Base-by-base conservation (phyloP, 1,140 invertebrate species). In the Eulimnadia texana region DNA sequence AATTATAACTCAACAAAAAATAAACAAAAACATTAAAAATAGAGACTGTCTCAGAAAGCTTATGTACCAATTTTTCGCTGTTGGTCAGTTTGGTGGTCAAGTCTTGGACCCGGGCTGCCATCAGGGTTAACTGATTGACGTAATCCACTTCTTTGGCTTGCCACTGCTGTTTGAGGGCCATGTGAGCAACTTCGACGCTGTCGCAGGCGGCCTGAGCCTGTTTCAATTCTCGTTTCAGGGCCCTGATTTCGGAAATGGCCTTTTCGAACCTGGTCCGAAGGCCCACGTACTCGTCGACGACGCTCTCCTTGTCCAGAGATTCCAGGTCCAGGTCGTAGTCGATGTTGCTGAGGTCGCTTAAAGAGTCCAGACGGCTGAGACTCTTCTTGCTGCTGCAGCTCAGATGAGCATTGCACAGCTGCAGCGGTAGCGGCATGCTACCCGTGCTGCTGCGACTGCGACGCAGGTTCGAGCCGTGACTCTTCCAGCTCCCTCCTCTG, bases 31-130 rank as follows among this genome's bases (percentile, higher is more conserved):
- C n/a, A n/a, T n/a, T n/a, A n/a, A n/a, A n/a, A n/a, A n/a, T n/a
- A n/a, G n/a, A n/a, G n/a, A n/a, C n/a, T n/a, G n/a, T n/a, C n/a
- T n/a, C n/a, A n/a, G n/a, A n/a, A n/a, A n/a, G n/a, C n/a, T n/a
- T n/a, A n/a, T n/a, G n/a, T 10, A 88, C 82, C 71, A 89, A 86
- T 67, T 88, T 88, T 68, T 93, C 89, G n/a, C 86, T 85, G 1
- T 79, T 77, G 2, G 79, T 82, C 23, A 91, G 74, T 71, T 92
- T 93, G 29, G 80, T 78, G 0, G 89, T 91, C 33, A 92, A 71
- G 71, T 93, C 88, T 68, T 90, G 82, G 49, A 92, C 84, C 25
- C 88, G 78, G n/a, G 82, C 83, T 1, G 84, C 86, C 84, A 91
- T 87, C 61, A 91, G 72, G 52, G 82, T 79, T 22, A 85, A 78